Base-by-base conservation (phyloP, 2,888 invertebrate species). In the Lutraria lutraria region DNA sequence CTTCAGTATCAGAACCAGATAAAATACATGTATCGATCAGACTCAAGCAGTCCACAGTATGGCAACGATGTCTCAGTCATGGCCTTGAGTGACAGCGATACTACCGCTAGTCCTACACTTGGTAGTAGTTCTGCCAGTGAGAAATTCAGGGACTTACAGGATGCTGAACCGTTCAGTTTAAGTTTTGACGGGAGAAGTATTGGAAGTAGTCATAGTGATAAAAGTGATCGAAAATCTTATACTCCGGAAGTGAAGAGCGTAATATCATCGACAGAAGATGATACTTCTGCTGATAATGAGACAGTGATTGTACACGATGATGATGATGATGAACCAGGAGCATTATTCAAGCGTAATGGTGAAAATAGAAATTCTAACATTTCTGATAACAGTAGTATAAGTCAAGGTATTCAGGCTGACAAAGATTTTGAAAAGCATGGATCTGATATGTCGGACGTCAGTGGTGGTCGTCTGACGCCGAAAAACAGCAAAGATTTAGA, bases 1-100 rank as follows among this genome's bases (percentile, higher is more conserved):
- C 93, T 95, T 43, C 94, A 94, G 53, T 95, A 95, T 85, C 95
- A 95, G 89, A 95, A 91, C 81, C 93, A 93, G 83, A 95, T 95
- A 63, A 93, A 94, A 13, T 94, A 90, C 86, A 93, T 95, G 93
- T 95, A 95, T 63, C 93, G 93, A 21, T 89, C 92, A 10, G 88
- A 89, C 25, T 85, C 81, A 4, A 87, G 81, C 43, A 92, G 92
- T 82, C 90, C 92, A 6, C 85, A 86, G n/a, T 91, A 91, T 52
- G 86, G 89, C 21, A 81, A 81, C n/a, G 92, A 92, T 10, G 86
- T 92, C 19, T 91, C 83, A 89, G 93, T 91, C 82, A 92, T 89
- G 60, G 92, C 87, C 16, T 86, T 92, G 63, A 94, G 94, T 85
- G 94, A 93, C 82, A 94, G 93, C 83, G 94, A 94, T 83, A 91